phyloP scores from a whole-genome alignment of 2,113 vertebrate genomes.

The Nasalis larvatus region DNA sequence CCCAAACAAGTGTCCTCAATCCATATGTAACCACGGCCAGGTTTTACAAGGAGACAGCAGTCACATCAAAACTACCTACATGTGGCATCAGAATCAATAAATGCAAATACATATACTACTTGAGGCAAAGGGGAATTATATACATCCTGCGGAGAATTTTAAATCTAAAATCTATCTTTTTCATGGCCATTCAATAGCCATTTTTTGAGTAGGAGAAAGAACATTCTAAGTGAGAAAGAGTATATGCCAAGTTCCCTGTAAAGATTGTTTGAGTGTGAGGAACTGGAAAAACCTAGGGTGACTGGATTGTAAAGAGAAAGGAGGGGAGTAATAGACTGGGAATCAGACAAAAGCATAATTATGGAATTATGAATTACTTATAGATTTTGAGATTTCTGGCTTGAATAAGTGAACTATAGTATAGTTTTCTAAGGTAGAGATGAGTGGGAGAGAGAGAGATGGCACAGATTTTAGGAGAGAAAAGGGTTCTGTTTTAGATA shows the following conservation, averaged over 20 bases:
- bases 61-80: background rate
- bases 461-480: background rate
- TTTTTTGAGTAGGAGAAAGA: background rate
- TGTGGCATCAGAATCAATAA: background rate
- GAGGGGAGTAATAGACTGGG: background rate
- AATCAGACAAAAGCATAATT: background rate
- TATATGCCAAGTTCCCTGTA: background rate
- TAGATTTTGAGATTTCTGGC: background rate
- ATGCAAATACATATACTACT: background rate
- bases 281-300: background rate
- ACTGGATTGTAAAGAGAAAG: background rate
- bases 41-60: constrained; percentile 14
- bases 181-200: background rate
- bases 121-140: background rate
- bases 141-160: background rate
- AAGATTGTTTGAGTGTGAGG: background rate
- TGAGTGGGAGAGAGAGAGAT: background rate
- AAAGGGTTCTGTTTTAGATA: background rate
- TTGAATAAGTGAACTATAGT: background rate
- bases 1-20: background rate
- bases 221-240: background rate
- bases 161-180: background rate
- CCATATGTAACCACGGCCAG: constrained; percentile 37
- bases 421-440: background rate
- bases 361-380: background rate